These are phyloP conservation scores for Oppia nitens DNA, from an alignment of 1,140 invertebrate genomes.

Conservation along the genomic window DNA sequence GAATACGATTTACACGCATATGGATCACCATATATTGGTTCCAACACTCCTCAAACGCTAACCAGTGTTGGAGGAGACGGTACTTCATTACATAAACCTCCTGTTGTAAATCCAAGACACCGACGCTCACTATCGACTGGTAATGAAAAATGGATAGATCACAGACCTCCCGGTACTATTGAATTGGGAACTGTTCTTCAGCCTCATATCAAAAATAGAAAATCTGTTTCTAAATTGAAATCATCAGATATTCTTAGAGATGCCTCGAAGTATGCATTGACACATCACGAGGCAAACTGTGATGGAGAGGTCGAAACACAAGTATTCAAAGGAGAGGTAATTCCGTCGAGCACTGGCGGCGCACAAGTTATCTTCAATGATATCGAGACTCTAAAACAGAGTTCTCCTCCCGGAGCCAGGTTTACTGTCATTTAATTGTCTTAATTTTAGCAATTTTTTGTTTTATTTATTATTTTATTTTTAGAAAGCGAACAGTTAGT, in stretches of 20 bases:
- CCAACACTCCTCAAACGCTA: not conserved
- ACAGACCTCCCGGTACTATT: conserved; percentile 44
- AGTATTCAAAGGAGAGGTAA: conserved; percentile 79
- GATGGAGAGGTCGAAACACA: conserved; percentile 82
- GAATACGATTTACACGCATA: not conserved
- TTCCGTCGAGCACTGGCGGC: conserved; percentile 78
- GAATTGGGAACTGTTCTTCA: conserved; percentile 67
- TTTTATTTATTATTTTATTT: not conserved
- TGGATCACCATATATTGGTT: not conserved
- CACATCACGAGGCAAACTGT: conserved; percentile 74
- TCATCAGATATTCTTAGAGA: conserved; percentile 51
- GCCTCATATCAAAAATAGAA: conserved; percentile 58
- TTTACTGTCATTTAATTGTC: not conserved
- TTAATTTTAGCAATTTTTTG: no score
- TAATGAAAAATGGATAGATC: conserved; percentile 69
- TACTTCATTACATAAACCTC: not conserved
- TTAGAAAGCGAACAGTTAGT: not conserved
- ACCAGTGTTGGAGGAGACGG: not conserved
- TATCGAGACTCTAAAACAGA: conserved; percentile 73
- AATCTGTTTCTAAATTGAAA: conserved; percentile 61
- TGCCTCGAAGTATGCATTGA: conserved; percentile 71
- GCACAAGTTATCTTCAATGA: conserved; percentile 89
- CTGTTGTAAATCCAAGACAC: conserved; percentile 51
- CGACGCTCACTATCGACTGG: conserved; percentile 55
- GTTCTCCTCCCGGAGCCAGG: conserved; percentile 40